Base-by-base conservation (phyloP, 2,797 vertebrate species). In the Leptodactylus fallax region DNA sequence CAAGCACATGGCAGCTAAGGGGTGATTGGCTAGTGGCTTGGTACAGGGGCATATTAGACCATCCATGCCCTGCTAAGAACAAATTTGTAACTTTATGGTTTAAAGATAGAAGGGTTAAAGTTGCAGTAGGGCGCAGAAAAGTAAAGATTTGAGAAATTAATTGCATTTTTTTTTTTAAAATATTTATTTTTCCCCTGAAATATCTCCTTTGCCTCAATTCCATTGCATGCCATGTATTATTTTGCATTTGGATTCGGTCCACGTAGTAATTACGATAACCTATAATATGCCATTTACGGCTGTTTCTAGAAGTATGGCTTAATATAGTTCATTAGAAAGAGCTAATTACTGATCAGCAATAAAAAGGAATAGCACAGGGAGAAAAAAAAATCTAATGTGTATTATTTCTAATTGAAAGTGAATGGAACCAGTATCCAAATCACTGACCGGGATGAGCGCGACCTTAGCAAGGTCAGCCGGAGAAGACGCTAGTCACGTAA, bases 271-370 rank as follows among this genome's bases (percentile, higher is more conserved):
- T 82, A 76, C 63, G 80, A 83, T 55, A 76, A 83, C 47, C 86
- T 49, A 61, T 65, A 83, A 82, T 47, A 83, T 27, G 60, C 58
- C 25, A 16, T 49, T 74, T 76, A 87, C 76, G 56, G 79, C 80
- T 23, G 58, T 51, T 63, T 61, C 56, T 45, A 76, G 27, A 49
- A 77, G 55, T 76, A 83, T 82, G 63, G 67, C 80, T 83, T 65
- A 82, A 77, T 82, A 74, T 23, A 45, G 55, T 83, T 87, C 80
- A 87, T 76, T 74, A 51, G 47, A 67, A 82, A 63, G 60, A 81
- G 78, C 67, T 87, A 87, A 83, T 87, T 87, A 77, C 69, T 51
- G 60, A 71, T 76, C 69, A 25, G 69, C 19, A 77, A 87, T 81
- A 58, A 83, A 82, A 87, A 77, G 27, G 6, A 81, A 72, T 47